Evolutionary conservation across 1,140 invertebrate genomes (phyloP).

Genomic region (Chymomyza costata): DNA sequence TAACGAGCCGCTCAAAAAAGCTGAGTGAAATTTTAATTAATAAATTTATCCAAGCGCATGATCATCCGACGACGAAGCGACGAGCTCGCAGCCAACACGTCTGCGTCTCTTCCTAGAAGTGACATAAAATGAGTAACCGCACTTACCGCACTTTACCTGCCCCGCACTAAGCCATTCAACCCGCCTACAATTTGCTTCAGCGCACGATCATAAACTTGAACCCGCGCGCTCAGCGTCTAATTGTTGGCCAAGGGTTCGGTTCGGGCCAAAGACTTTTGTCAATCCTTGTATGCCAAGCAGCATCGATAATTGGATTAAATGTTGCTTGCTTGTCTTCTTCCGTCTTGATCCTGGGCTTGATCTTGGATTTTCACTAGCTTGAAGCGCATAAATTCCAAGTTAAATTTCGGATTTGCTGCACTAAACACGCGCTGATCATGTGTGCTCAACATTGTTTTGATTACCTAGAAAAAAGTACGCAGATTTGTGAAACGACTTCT

Average conservation of each 20-base stretch:
- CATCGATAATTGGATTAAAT: conserved; percentile 46
- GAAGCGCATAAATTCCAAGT: conserved; percentile 56
- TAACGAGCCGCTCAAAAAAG: conserved; percentile 41
- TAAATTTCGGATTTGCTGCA: conserved; percentile 60
- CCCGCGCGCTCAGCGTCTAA: not conserved
- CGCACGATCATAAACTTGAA: not conserved
- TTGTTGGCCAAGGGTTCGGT: conserved; percentile 7
- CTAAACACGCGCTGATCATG: conserved; percentile 60
- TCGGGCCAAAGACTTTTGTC: not conserved
- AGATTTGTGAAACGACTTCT: not conserved
- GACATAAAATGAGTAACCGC: not conserved
- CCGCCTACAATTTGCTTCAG: conserved; percentile 60
- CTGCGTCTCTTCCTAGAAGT: too few species aligned
- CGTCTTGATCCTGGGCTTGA: conserved; percentile 48
- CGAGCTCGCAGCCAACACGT: not conserved
- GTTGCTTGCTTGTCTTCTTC: conserved; percentile 18
- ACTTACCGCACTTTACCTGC: conserved; percentile 9
- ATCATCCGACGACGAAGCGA: conserved; percentile 22
- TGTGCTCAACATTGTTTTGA: conserved; percentile 1
- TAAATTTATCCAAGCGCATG: conserved; percentile 34
- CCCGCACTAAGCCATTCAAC: conserved; percentile 56
- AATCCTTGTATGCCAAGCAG: conserved; percentile 6
- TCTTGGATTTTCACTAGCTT: conserved; percentile 53
- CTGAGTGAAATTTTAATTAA: conserved; percentile 72
- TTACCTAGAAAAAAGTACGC: not conserved